A percentile compares a stretch with the other conserved stretches of the same genome.
These are phyloP conservation scores for Bugulina stolonifera DNA, from an alignment of 2,888 invertebrate genomes.

Conservation along the genomic window DNA sequence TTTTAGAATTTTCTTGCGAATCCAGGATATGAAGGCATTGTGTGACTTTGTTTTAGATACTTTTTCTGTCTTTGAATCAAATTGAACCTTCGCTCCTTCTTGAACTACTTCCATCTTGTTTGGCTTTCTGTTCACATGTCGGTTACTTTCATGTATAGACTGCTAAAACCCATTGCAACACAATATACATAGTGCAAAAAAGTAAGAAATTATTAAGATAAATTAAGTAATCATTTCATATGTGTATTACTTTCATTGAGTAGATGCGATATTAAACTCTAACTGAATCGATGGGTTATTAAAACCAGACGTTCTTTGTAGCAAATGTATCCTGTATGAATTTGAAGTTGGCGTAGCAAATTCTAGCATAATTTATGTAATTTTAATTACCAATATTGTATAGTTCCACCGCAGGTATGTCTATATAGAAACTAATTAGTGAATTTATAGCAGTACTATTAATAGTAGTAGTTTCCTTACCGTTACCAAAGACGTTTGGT, in stretches of 20 bases:
- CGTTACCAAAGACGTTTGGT: neutral
- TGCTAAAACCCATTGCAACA: neutral
- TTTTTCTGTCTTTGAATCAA: neutral
- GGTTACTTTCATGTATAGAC: neutral
- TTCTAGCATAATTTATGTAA: too few species aligned
- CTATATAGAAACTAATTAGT: too few species aligned
- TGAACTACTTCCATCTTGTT: neutral
- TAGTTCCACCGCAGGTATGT: too few species aligned
- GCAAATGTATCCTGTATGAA: too few species aligned
- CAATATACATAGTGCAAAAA: neutral
- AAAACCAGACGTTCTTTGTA: too few species aligned
- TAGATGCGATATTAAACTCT: too few species aligned
- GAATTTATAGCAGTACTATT: too few species aligned
- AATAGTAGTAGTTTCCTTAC: neutral
- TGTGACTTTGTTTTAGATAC: neutral
- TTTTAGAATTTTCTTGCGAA: neutral
- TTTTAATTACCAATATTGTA: too few species aligned
- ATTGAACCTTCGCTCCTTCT: neutral
- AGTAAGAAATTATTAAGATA: neutral
- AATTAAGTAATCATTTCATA: neutral
- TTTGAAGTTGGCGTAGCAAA: too few species aligned
- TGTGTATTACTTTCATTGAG: too few species aligned
- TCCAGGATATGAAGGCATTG: constrained; percentile 13
- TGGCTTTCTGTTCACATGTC: neutral
- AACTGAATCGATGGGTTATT: too few species aligned